These are phyloP conservation scores for Anorthoa munda DNA, from an alignment of 2,888 invertebrate species.

Conservation along the genomic window DNA sequence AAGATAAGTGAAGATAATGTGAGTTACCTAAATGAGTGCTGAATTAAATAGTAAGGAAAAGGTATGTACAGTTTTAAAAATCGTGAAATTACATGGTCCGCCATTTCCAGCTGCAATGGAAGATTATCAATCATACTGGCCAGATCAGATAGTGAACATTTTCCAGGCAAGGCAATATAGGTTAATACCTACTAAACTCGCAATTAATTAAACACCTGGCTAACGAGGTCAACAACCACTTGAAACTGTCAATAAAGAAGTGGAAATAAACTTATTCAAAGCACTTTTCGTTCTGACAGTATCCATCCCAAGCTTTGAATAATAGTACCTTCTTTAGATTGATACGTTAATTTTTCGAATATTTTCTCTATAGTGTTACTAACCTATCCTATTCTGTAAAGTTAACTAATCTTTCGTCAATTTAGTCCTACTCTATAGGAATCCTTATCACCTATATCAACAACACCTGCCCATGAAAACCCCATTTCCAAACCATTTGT, in stretches of 20 bases:
- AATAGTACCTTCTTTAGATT: neutral
- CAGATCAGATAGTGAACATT: constrained; percentile 12
- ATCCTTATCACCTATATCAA: neutral
- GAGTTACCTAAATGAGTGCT: constrained; percentile 51
- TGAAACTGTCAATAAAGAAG: constrained; percentile 24
- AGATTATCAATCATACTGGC: neutral
- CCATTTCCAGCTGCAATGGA: neutral
- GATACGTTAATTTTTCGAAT: neutral
- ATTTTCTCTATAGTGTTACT: too few relatives aligned
- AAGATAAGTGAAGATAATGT: constrained; percentile 65
- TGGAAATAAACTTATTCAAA: constrained; percentile 19
- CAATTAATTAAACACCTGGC: constrained; percentile 29
- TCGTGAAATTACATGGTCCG: neutral
- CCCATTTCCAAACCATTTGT: constrained; percentile 1
- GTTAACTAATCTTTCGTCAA: neutral
- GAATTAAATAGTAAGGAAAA: constrained; percentile 43
- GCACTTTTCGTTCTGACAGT: neutral
- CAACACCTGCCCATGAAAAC: neutral
- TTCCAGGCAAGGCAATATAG: constrained; percentile 5
- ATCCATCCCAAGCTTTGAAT: neutral
- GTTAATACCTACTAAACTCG: constrained; percentile 11
- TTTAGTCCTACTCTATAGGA: neutral
- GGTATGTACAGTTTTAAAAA: constrained; percentile 35
- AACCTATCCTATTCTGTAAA: neutral
- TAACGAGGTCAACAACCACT: constrained; percentile 53